Conservation (phyloP, 2,113 vertebrate species). For the Oncorhynchus mykiss region DNA sequence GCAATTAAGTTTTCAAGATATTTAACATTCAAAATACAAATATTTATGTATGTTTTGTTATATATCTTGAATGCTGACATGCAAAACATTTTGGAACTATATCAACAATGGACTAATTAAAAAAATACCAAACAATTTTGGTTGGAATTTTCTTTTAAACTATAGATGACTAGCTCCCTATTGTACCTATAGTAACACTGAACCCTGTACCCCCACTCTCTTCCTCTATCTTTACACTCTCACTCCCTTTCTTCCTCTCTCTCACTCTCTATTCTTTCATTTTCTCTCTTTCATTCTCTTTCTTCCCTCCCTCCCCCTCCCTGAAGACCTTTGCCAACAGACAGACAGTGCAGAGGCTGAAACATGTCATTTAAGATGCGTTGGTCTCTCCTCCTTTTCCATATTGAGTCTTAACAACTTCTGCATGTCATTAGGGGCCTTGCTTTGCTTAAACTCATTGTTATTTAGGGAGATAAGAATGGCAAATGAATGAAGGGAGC, state of each 20-base stretch:
- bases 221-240: constrained; percentile 9
- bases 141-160: background rate
- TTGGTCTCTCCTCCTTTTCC: constrained; percentile 7
- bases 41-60: too few relatives aligned
- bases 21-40: too few relatives aligned
- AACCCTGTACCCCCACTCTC: background rate
- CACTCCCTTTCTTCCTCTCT: constrained; percentile 6
- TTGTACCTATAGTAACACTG: background rate
- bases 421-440: constrained; percentile 38
- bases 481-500: constrained; percentile 38
- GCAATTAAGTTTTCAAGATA: too few relatives aligned
- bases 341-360: background rate
- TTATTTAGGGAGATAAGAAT: constrained; percentile 53
- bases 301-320: background rate
- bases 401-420: constrained; percentile 23
- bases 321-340: background rate
- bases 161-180: background rate
- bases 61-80: too few relatives aligned
- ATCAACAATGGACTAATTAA: too few relatives aligned
- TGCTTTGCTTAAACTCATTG: constrained; percentile 34
- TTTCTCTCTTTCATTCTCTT: constrained; percentile 7
- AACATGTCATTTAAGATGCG: constrained; percentile 31
- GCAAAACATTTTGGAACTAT: too few relatives aligned
- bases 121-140: too few relatives aligned
- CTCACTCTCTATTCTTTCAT: background rate